A percentile compares a stretch with the other conserved stretches of the same genome.
Conservation (phyloP, 2,888 invertebrate genomes). For the Phrixothrix hirtus region DNA sequence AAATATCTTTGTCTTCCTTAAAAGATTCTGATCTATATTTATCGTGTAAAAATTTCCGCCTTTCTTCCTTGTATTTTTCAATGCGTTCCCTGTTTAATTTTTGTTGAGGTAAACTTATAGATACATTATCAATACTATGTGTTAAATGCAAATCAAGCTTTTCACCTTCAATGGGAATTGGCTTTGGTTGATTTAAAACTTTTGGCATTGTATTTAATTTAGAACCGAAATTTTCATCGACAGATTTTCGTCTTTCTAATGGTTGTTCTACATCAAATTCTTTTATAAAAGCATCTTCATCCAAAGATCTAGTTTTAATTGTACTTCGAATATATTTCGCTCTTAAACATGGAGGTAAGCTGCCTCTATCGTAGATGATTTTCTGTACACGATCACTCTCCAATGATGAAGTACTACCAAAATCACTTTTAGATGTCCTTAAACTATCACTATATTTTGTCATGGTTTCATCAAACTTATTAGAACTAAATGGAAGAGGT, state of each 20-base stretch:
- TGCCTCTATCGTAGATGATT: constrained; percentile 20
- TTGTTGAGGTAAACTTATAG: constrained; percentile 41
- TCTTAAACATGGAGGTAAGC: constrained; percentile 63
- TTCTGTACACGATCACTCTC: constrained; percentile 16
- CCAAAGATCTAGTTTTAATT: constrained; percentile 68
- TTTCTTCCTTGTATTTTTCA: constrained; percentile 88
- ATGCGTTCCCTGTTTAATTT: constrained; percentile 78
- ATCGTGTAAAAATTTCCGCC: constrained; percentile 81
- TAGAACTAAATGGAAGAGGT: background rate
- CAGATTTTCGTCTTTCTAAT: constrained; percentile 60
- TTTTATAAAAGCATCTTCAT: constrained; percentile 73
- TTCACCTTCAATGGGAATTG: constrained; percentile 54
- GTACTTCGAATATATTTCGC: constrained; percentile 67
- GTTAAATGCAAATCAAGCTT: constrained; percentile 46
- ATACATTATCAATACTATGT: constrained; percentile 48
- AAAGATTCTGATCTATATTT: constrained; percentile 85
- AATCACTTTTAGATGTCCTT: constrained; percentile 5
- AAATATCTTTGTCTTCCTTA: constrained; percentile 63
- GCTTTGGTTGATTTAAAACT: constrained; percentile 62
- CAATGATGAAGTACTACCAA: constrained; percentile 15
- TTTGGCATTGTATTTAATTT: constrained; percentile 62
- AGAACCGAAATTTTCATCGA: constrained; percentile 56
- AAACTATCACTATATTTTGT: constrained; percentile 1
- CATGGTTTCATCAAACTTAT: constrained; percentile 4
- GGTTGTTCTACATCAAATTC: constrained; percentile 61